Conservation (phyloP, 64 coral and sea anemone species). For the Montipora sp. region DNA sequence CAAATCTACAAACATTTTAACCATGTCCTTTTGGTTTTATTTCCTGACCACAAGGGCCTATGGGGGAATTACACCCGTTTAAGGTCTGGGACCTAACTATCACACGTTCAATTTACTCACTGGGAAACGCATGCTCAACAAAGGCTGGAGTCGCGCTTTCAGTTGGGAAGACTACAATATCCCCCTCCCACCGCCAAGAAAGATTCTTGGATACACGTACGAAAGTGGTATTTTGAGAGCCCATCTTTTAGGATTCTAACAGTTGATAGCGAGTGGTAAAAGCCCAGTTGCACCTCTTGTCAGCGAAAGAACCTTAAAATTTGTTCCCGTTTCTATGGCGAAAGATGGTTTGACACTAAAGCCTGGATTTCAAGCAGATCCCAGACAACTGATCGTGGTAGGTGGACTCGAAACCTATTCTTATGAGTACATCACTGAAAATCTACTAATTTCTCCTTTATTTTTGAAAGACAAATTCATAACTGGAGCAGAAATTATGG, state of each 20-base stretch:
- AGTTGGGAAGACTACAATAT: constrained; percentile 43
- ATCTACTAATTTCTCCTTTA: not conserved
- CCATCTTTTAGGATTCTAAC: constrained; percentile 2
- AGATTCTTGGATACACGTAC: constrained; percentile 7
- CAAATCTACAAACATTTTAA: too few relatives aligned
- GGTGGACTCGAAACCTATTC: constrained; percentile 27
- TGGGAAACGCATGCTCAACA: constrained; percentile 30
- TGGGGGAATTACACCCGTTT: too few relatives aligned
- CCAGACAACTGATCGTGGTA: not conserved
- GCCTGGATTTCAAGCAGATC: constrained; percentile 45
- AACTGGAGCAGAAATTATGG: constrained; percentile 43
- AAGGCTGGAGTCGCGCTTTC: constrained; percentile 11
- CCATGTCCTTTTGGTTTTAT: too few relatives aligned
- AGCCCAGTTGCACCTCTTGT: not conserved
- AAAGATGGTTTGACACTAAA: constrained; percentile 45
- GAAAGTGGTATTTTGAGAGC: constrained; percentile 6
- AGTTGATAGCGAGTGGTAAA: not conserved
- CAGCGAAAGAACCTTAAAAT: not conserved
- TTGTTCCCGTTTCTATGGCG: constrained; percentile 19
- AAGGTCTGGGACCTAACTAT: too few relatives aligned
- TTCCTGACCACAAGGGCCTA: too few relatives aligned
- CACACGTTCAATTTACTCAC: constrained; percentile 5
- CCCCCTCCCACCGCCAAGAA: constrained; percentile 20
- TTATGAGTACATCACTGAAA: not conserved
- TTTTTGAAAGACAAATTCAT: constrained; percentile 35